A percentile compares a stretch with the other conserved stretches of the same genome.
Evolutionary conservation across 2,113 vertebrate species (phyloP).

Genomic region (Regulus satrapa): DNA sequence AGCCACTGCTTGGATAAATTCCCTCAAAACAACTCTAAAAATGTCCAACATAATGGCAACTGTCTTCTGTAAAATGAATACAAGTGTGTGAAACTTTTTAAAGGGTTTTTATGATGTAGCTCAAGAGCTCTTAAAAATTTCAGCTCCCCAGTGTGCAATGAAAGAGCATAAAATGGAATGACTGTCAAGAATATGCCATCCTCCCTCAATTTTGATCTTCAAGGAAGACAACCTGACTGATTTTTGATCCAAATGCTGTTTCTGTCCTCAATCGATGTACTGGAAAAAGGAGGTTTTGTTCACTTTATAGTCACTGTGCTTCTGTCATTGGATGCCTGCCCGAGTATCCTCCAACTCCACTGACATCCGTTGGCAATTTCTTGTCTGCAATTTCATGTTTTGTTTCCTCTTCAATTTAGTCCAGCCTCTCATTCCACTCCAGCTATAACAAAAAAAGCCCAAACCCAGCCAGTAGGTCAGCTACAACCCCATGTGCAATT

Average conservation of each 20-base stretch:
- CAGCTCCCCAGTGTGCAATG: constrained; percentile 49
- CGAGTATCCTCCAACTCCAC: constrained; percentile 37
- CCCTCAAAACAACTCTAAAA: constrained; percentile 26
- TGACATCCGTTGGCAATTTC: constrained; percentile 58
- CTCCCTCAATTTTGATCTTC: constrained; percentile 50
- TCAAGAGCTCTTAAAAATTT: constrained; percentile 61
- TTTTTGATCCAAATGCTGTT: constrained; percentile 60
- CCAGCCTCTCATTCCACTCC: not conserved
- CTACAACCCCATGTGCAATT: not conserved
- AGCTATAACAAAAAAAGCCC: not conserved
- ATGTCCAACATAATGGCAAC: not conserved
- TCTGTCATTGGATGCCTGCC: constrained; percentile 67
- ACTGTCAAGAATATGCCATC: constrained; percentile 54
- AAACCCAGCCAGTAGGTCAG: not conserved
- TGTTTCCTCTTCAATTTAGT: constrained; percentile 36
- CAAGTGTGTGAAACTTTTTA: constrained; percentile 45
- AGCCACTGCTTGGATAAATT: not conserved
- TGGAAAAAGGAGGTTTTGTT: constrained; percentile 59
- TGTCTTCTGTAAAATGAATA: constrained; percentile 30
- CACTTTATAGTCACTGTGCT: constrained; percentile 60
- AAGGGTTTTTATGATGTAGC: constrained; percentile 56
- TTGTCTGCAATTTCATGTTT: constrained; percentile 52
- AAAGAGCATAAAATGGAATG: constrained; percentile 53
- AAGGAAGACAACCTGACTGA: constrained; percentile 61
- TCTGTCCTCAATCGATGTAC: constrained; percentile 46